Conservation (phyloP, 2,797 vertebrate genomes). For the Podarcis siculus region DNA sequence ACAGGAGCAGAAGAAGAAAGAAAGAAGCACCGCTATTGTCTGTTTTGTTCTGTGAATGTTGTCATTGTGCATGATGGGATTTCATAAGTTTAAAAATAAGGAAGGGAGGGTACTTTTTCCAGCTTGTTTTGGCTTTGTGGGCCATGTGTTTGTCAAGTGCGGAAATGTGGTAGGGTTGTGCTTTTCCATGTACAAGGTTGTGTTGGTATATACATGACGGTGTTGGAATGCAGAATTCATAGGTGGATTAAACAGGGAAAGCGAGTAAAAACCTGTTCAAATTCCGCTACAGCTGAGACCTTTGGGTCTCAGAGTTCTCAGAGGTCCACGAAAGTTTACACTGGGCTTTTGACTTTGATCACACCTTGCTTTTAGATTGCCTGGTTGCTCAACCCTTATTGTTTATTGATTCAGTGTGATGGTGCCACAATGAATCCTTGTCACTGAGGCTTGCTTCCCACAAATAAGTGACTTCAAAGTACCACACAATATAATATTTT, state of each 20-base stretch:
- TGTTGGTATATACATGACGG: neutral
- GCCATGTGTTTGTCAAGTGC: neutral
- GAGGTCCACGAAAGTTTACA: constrained; percentile 19
- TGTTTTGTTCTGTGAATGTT: constrained; percentile 43
- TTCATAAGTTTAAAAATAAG: neutral
- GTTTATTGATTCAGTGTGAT: neutral
- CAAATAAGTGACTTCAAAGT: neutral
- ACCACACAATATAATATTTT: neutral
- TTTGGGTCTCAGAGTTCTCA: constrained; percentile 52
- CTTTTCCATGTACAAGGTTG: neutral
- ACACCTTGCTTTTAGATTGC: constrained; percentile 4
- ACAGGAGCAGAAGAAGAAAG: constrained; percentile 33
- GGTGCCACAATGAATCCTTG: neutral
- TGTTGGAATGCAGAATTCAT: neutral
- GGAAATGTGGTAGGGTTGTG: neutral
- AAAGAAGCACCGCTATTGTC: constrained; percentile 39
- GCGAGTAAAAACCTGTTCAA: neutral
- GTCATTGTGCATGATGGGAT: neutral
- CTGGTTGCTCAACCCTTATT: neutral
- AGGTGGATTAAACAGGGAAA: neutral
- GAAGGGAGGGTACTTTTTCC: neutral
- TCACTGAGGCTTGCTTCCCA: neutral
- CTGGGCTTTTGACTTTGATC: neutral
- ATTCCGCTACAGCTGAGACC: constrained; percentile 49
- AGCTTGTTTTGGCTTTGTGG: neutral